Evolutionary conservation across 2,797 vertebrate species (phyloP).

Genomic region (Rhabdomys pumilio): DNA sequence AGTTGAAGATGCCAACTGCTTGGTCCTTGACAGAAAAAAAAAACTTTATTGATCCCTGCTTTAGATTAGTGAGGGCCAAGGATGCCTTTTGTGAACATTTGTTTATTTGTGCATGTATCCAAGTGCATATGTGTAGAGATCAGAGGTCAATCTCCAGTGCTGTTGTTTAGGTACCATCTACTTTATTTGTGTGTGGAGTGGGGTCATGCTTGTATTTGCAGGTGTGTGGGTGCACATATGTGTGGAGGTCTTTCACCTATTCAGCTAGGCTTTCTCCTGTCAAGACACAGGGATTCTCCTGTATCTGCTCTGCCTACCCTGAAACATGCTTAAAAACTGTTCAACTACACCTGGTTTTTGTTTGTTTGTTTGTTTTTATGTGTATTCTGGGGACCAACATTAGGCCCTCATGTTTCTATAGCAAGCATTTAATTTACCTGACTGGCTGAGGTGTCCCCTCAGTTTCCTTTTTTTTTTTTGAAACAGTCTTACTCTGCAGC

Average conservation of each 20-base stretch:
- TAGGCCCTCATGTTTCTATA: neutral
- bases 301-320: neutral
- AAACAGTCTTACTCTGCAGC: neutral
- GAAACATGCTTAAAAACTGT: neutral
- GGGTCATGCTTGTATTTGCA: neutral
- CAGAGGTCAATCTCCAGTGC: neutral
- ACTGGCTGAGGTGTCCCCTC: neutral
- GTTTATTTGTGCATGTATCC: neutral
- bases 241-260: neutral
- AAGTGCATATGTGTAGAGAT: neutral
- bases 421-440: no score
- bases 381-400: neutral
- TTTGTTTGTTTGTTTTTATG: neutral
- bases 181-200: neutral
- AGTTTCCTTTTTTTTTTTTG: neutral
- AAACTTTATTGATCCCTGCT: neutral
- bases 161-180: neutral
- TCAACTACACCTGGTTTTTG: neutral
- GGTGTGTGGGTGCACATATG: no score
- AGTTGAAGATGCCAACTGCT: neutral
- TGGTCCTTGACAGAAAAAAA: neutral
- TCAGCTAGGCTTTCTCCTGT: neutral
- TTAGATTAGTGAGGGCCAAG: neutral
- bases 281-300: neutral
- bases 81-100: neutral